A percentile compares a stretch with the other conserved stretches of the same genome.
These are phyloP conservation scores for Lampris incognitus DNA, from an alignment of 2,113 vertebrate species.

Conservation along the genomic window DNA sequence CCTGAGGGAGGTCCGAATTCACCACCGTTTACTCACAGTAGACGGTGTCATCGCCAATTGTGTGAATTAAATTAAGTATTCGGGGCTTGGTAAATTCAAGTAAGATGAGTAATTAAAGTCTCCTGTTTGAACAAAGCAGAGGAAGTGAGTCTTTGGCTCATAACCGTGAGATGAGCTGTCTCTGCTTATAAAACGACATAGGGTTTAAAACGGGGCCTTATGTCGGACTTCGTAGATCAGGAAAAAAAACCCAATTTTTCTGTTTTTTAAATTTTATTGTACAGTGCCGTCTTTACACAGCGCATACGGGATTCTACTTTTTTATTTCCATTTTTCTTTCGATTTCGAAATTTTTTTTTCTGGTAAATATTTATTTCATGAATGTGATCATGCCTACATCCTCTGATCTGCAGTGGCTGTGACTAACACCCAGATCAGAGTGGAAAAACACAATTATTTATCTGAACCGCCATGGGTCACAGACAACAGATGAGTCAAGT, in stretches of 20 bases:
- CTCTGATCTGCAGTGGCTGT: conserved; percentile 30
- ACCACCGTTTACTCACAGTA: conserved; percentile 26
- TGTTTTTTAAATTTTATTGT: too few relatives aligned
- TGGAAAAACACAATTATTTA: conserved; percentile 68
- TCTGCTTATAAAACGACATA: too few relatives aligned
- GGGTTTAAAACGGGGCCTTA: too few relatives aligned
- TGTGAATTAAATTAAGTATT: conserved; percentile 31
- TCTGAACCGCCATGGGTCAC: conserved; percentile 8
- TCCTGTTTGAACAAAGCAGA: conserved; percentile 39
- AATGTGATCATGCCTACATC: conserved; percentile 27
- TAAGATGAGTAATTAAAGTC: conserved; percentile 47
- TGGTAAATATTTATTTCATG: background rate
- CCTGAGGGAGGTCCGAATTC: conserved; percentile 5
- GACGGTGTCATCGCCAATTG: conserved; percentile 23
- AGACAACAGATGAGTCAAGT: conserved; percentile 50
- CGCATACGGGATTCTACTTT: background rate
- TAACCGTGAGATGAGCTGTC: conserved; percentile 35
- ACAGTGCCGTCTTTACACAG: too few relatives aligned
- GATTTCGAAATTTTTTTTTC: background rate
- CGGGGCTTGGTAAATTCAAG: conserved; percentile 24
- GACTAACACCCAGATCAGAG: conserved; percentile 53
- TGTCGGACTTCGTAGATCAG: too few relatives aligned
- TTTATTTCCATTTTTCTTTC: background rate
- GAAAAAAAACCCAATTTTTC: too few relatives aligned
- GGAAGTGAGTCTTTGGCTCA: conserved; percentile 46